Percentiles rank a stretch among this genome's conserved stretches.
Evolutionary conservation across 2,797 vertebrate species (phyloP).

Genomic region (Stomatorhinus walkeri): DNA sequence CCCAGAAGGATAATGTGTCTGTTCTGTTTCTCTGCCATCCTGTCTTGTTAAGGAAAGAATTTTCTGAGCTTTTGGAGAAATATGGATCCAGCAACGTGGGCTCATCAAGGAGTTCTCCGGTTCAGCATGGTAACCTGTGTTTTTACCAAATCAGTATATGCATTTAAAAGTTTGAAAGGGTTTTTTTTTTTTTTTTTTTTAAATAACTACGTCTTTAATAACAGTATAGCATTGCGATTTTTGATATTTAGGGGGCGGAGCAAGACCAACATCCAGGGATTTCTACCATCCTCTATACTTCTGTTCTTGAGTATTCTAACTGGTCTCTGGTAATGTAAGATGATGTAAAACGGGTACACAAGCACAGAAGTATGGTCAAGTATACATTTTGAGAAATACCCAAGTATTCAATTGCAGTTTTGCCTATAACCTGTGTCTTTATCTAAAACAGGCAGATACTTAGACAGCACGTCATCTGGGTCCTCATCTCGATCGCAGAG

Average conservation of each 20-base stretch:
- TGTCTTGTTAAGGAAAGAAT: conserved; percentile 67
- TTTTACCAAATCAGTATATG: background rate
- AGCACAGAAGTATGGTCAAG: background rate
- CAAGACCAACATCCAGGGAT: background rate
- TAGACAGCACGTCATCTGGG: conserved; percentile 80
- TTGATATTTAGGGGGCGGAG: background rate
- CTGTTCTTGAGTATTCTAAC: background rate
- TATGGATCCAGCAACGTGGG: conserved; percentile 72
- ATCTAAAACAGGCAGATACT: conserved; percentile 54
- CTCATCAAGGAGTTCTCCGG: conserved; percentile 73
- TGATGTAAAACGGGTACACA: background rate
- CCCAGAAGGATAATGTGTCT: background rate
- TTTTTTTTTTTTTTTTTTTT: background rate
- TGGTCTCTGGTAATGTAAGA: background rate
- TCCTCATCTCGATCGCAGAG: conserved; percentile 84
- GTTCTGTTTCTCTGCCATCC: background rate
- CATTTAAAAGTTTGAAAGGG: background rate
- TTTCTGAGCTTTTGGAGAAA: conserved; percentile 78
- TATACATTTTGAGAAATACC: background rate
- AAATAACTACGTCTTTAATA: background rate
- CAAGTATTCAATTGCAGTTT: background rate
- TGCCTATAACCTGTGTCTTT: background rate
- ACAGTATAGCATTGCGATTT: background rate
- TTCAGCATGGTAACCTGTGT: conserved; percentile 60
- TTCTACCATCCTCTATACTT: background rate